Evolutionary conservation across 2,888 invertebrate species (phyloP).

Genomic region (Sinohyriopsis cumingii): DNA sequence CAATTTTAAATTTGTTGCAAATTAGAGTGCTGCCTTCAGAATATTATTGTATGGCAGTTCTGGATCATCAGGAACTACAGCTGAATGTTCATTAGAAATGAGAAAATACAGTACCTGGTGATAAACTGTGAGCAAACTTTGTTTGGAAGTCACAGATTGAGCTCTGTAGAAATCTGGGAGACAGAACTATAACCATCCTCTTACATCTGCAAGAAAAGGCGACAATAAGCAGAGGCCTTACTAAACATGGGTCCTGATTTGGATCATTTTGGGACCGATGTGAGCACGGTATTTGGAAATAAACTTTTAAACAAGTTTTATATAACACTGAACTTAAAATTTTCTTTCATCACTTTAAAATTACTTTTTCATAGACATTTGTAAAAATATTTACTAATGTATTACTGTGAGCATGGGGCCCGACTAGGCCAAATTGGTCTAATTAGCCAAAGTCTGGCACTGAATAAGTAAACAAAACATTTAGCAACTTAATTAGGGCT

Average conservation of each 20-base stretch:
- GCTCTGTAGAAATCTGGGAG: slow-evolving; percentile 84
- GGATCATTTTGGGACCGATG: not conserved
- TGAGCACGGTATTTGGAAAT: not conserved
- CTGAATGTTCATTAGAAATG: too few relatives aligned
- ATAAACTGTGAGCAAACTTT: slow-evolving; percentile 85
- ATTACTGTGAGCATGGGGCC: too few relatives aligned
- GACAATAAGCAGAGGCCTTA: not conserved
- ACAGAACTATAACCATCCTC: slow-evolving; percentile 84
- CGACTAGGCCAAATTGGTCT: too few relatives aligned
- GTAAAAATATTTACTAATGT: too few relatives aligned
- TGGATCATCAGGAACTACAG: too few relatives aligned
- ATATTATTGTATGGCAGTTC: too few relatives aligned
- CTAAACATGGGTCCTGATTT: not conserved
- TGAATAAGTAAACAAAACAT: not conserved
- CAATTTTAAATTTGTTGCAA: not conserved
- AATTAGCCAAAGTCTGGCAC: too few relatives aligned
- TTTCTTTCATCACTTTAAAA: not conserved
- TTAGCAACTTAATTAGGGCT: too few relatives aligned
- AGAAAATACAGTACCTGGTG: slow-evolving; percentile 75
- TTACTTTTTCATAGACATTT: too few relatives aligned
- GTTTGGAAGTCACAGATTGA: slow-evolving; percentile 84
- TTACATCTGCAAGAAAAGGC: slow-evolving; percentile 77
- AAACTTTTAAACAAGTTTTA: too few relatives aligned
- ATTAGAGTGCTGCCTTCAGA: too few relatives aligned
- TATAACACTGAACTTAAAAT: not conserved